Base-by-base conservation (phyloP, 2,113 vertebrate genomes). In the Grus americana region DNA sequence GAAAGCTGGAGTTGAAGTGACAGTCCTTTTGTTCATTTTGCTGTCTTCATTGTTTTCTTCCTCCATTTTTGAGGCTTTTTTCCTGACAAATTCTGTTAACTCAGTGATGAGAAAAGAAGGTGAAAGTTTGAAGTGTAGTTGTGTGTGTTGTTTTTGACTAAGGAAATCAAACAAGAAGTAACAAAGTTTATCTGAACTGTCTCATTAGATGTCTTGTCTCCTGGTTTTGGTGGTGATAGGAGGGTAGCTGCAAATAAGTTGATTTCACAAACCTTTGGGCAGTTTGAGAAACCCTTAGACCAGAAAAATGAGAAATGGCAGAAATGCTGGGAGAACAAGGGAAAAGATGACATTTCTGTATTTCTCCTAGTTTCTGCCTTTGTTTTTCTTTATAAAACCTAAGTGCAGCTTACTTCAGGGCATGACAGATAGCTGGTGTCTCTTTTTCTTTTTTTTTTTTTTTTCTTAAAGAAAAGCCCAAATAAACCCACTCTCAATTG, bases 241-340 rank as follows among this genome's bases (percentile, higher is more conserved):
- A 63, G 49, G 16, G 76, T 78, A 94, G 68, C 84, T 93, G 76
- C 42, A 38, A 70, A 27, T 47, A 46, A 30, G 7, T 71, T 55
- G 57, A 24, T 83, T 79, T 47, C 49, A 72, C 22, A 85, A 63
- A 92, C 81, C 92, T 92, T 72, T 85, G 78, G 88, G 85, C 85
- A 72, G 15, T 85, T 79, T 81, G 65, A 36, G 7, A 89, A 81
- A 74, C 59, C 67, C 52, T 75, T 70, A 63, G 38, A 63, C 29
- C 29, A 93, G 90, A 87, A 94, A 91, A 93, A 95, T 87, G 47
- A 85, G 84, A 93, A 84, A 81, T 88, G 65, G 88, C 73, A 92
- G 81, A 92, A 83, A 38, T 68, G 29, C 84, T 92, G 78, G 12
- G 47, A 90, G 65, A 72, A 52, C n/a, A 81, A 90, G 32, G 11